Evolutionary conservation across 2,797 vertebrate genomes (phyloP), one percentile per base, ranked within the genome.

Genomic region (Trematomus bernacchii): DNA sequence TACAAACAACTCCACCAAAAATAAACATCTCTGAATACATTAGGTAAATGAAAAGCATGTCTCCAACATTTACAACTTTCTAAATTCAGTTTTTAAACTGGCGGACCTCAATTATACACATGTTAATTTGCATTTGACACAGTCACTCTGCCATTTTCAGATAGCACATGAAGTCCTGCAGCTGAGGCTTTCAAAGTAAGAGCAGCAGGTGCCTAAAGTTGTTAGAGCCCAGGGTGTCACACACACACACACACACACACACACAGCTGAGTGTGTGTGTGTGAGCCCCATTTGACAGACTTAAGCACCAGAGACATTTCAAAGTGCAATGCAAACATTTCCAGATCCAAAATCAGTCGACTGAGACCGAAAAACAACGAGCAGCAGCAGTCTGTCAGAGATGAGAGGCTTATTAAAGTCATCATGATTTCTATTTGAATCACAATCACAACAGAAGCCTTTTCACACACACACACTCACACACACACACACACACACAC

Each of bases 381-480:
- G 27, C 27, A 23, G 46, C 18, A 21, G 71, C 11, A 44, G 10
- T 65, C 51, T 37, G 47, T 64, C 16, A 14, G 18, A 43, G 55
- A 51, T 23, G 53, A 76, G 59, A 40, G 55, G 48, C 66, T 77
- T 80, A 65, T 76, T 37, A 58, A 64, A 73, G 48, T 48, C 40
- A 67, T 73, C n/a, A 30, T 40, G 42, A 69, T 66, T 71, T 13
- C 64, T 71, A 55, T 69, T 67, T 79, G 10, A 77, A 69, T 82
- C 77, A 74, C 33, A 65, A 61, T 57, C 62, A 21, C 47, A 55
- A 43, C 66, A n/a, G n/a, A n/a, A n/a, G n/a, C n/a, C n/a, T n/a
- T n/a, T n/a, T n/a, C n/a, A 78, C 19, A 61, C 42, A 37, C 30
- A 21, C 12, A 37, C 33, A 62, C 43, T 40, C 23, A 16, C 54